A percentile compares a stretch with the other conserved stretches of the same genome.
Conservation (phyloP, 2,888 invertebrate genomes). For the Phyllotreta cruciferae region DNA sequence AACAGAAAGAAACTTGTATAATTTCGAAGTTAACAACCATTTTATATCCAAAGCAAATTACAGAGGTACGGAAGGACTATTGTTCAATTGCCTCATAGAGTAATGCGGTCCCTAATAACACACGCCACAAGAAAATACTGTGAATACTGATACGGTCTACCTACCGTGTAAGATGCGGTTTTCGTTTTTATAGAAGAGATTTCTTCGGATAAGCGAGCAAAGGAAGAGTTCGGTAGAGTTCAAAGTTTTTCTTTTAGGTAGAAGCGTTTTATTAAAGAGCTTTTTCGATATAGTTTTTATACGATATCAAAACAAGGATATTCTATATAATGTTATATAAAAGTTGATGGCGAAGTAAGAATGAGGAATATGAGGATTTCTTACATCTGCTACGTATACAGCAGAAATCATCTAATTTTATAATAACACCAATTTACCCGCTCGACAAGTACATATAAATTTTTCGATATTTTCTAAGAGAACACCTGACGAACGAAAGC, state of each 20-base stretch:
- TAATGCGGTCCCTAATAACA: constrained; percentile 45
- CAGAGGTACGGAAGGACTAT: constrained; percentile 47
- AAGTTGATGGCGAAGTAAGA: too few relatives aligned
- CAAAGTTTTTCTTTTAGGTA: background rate
- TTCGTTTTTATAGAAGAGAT: constrained; percentile 17
- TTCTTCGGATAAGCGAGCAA: background rate
- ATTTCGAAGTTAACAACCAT: constrained; percentile 49
- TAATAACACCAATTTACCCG: too few relatives aligned
- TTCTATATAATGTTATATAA: too few relatives aligned
- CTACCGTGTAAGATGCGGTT: constrained; percentile 24
- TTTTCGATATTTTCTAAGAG: too few relatives aligned
- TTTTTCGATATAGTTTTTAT: too few relatives aligned
- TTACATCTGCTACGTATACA: too few relatives aligned
- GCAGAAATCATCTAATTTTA: too few relatives aligned
- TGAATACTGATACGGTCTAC: constrained; percentile 33
- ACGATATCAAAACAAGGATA: too few relatives aligned
- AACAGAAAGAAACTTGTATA: constrained; percentile 7
- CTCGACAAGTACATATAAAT: too few relatives aligned
- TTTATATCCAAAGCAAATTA: constrained; percentile 51
- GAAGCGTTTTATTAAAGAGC: too few relatives aligned
- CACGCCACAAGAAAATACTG: constrained; percentile 30
- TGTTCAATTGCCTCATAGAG: constrained; percentile 50
- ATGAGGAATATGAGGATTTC: too few relatives aligned
- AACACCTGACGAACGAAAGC: too few relatives aligned
- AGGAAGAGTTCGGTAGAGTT: background rate